Conservation (phyloP, 2,888 invertebrate genomes). For the Ichneumon xanthorius region DNA sequence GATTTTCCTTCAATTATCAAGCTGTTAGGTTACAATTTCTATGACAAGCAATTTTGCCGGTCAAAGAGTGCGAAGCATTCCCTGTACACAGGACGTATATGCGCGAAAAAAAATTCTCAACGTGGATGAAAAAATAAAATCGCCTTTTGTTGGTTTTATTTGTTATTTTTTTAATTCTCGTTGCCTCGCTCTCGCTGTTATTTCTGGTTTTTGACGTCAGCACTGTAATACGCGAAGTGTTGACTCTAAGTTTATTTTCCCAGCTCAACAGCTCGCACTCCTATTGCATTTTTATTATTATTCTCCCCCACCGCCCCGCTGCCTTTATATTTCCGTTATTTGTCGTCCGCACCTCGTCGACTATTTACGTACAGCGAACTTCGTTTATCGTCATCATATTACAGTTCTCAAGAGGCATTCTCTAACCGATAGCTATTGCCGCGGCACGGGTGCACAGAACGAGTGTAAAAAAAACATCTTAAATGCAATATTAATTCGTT, state of each 20-base stretch:
- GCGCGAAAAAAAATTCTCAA: not conserved
- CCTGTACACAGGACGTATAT: too few species aligned
- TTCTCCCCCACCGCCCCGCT: not conserved
- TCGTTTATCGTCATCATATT: slow-evolving; percentile 31
- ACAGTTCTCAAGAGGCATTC: slow-evolving; percentile 40
- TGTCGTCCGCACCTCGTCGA: not conserved
- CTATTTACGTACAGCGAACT: slow-evolving; percentile 30
- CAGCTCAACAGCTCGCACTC: not conserved
- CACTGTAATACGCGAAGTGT: not conserved
- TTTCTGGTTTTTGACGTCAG: not conserved
- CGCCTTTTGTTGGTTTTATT: not conserved
- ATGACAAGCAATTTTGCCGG: too few species aligned
- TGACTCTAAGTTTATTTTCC: not conserved
- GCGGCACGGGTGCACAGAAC: not conserved
- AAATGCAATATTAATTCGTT: not conserved
- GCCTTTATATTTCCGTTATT: slow-evolving; percentile 25
- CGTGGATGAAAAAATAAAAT: not conserved
- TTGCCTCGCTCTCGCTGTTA: not conserved
- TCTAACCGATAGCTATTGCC: slow-evolving; percentile 13
- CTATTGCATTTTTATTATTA: slow-evolving; percentile 41
- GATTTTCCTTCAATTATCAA: not conserved
- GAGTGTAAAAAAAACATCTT: not conserved
- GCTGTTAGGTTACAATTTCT: too few species aligned
- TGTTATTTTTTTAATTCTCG: not conserved
- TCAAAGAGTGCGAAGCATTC: too few species aligned